A percentile compares a stretch with the other conserved stretches of the same genome.
phyloP scores from a whole-genome alignment of 2,113 vertebrate species.

The Athene noctua region DNA sequence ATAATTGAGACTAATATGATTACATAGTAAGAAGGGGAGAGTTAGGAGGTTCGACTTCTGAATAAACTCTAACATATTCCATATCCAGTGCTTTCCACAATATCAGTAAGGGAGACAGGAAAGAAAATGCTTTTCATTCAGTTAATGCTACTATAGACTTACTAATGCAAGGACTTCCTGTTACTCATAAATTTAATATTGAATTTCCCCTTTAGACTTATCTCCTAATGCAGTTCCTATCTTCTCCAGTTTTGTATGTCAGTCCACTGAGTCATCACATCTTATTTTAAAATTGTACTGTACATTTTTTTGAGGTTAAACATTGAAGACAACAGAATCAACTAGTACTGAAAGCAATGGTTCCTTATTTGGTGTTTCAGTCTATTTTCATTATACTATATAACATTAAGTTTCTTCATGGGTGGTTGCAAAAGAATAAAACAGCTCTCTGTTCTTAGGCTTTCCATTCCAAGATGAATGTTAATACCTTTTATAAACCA shows the following conservation, averaged over 20 bases:
- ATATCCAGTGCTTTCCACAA: not conserved
- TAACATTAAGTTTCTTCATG: not conserved
- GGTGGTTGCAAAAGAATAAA: not conserved
- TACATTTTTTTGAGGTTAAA: not conserved
- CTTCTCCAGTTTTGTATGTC: not conserved
- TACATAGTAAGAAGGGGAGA: not conserved
- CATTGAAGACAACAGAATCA: not conserved
- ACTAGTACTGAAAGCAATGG: not conserved
- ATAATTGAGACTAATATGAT: not conserved
- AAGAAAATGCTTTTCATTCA: not conserved
- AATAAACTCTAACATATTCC: not conserved
- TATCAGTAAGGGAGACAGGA: not conserved
- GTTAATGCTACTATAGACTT: not conserved
- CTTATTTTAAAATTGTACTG: not conserved
- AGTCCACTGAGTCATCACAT: not conserved
- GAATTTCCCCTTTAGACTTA: conserved; percentile 1
- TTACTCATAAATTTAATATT: not conserved
- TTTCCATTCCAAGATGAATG: not conserved
- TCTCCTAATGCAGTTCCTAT: not conserved
- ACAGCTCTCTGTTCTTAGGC: not conserved
- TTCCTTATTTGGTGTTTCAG: not conserved
- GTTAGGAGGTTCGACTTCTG: not conserved
- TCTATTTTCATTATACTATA: not conserved
- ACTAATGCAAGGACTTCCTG: not conserved
- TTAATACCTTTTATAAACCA: not conserved